Evolutionary conservation across 2,888 invertebrate genomes (phyloP).

Genomic region (Dicycla oo): DNA sequence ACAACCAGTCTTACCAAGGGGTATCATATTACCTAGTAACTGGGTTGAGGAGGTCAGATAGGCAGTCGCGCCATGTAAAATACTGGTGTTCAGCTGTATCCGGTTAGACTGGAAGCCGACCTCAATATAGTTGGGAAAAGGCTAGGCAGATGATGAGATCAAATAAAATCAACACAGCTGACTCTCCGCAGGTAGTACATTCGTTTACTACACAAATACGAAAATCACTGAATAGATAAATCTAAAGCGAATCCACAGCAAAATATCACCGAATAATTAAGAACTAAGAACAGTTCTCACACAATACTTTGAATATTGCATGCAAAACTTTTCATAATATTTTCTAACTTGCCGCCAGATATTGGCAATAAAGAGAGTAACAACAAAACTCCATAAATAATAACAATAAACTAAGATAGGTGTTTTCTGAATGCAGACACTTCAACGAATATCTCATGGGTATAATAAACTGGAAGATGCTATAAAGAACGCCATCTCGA

Average conservation of each 20-base stretch:
- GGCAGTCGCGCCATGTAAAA: too few relatives aligned
- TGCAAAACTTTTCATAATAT: slow-evolving; percentile 39
- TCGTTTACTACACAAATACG: slow-evolving; percentile 4
- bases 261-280: slow-evolving; percentile 35
- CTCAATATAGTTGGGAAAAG: too few relatives aligned
- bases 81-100: too few relatives aligned
- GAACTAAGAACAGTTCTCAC: slow-evolving; percentile 15
- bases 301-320: slow-evolving; percentile 38
- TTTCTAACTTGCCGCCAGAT: slow-evolving; percentile 29
- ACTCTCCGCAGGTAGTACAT: not conserved
- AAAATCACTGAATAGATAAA: slow-evolving; percentile 19
- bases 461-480: slow-evolving; percentile 60
- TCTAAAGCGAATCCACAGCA: slow-evolving; percentile 6
- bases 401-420: slow-evolving; percentile 62
- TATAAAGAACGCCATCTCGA: slow-evolving; percentile 56
- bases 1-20: too few relatives aligned
- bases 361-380: slow-evolving; percentile 50
- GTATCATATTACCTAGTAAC: too few relatives aligned
- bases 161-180: slow-evolving; percentile 24
- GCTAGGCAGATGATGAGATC: too few relatives aligned
- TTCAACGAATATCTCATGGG: slow-evolving; percentile 58
- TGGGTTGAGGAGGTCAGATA: too few relatives aligned
- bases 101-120: too few relatives aligned
- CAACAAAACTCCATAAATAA: slow-evolving; percentile 57
- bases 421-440: slow-evolving; percentile 57